A percentile compares a stretch with the other conserved stretches of the same genome.
Evolutionary conservation across 2,888 invertebrate species (phyloP).

Genomic region (Syrphus vitripennis): DNA sequence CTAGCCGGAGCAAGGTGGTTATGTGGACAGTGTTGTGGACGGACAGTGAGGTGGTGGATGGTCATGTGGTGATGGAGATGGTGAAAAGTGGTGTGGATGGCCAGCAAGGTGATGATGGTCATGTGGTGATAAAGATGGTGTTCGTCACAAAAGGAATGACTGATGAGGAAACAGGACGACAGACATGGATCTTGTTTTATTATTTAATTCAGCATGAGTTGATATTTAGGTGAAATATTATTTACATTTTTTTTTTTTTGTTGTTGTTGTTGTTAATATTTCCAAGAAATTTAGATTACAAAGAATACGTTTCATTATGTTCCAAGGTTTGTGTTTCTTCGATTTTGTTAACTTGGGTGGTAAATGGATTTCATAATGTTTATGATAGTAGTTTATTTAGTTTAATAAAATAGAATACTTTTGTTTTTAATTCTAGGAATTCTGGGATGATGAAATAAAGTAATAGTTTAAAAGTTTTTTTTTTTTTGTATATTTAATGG

Average conservation of each 20-base stretch:
- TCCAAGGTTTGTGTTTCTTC: background rate
- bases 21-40: no score
- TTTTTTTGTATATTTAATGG: background rate
- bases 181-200: background rate
- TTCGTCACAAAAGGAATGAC: no score
- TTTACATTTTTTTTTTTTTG: background rate
- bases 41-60: no score
- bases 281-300: conserved; percentile 15
- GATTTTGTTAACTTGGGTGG: background rate
- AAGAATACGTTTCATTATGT: conserved; percentile 20
- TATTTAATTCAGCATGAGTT: conserved; percentile 17
- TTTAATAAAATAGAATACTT: background rate
- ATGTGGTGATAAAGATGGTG: no score
- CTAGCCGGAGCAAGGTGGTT: conserved; percentile 27
- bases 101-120: no score
- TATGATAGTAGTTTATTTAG: background rate
- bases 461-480: background rate
- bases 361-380: background rate
- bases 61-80: no score
- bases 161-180: background rate
- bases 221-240: conserved; percentile 55
- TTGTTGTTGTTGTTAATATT: background rate
- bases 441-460: background rate
- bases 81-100: no score
- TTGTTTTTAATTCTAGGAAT: background rate